A percentile compares a stretch with the other conserved stretches of the same genome.
These are phyloP conservation scores for Macropus fuliginosus DNA, from an alignment of 2,797 vertebrate genomes.

Conservation along the genomic window DNA sequence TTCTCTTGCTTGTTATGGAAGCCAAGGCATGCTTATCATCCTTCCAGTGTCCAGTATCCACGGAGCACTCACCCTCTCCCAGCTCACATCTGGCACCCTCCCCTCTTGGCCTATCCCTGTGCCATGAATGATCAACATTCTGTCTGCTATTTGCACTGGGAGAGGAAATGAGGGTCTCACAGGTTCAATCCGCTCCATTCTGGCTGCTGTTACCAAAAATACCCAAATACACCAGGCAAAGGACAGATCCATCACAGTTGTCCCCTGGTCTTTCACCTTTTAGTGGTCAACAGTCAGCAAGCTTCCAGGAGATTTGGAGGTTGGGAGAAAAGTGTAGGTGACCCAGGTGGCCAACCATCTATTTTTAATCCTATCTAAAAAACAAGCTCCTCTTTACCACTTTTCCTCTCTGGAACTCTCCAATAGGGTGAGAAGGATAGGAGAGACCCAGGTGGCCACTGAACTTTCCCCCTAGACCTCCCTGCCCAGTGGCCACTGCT, in stretches of 20 bases:
- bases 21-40: slow-evolving; percentile 72
- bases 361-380: slow-evolving; percentile 82
- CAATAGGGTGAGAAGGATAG: slow-evolving; percentile 71
- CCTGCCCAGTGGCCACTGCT: slow-evolving; percentile 77
- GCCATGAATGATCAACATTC: slow-evolving; percentile 80
- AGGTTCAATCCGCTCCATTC: slow-evolving; percentile 83
- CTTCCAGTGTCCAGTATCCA: slow-evolving; percentile 61
- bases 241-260: slow-evolving; percentile 85
- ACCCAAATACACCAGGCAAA: slow-evolving; percentile 78
- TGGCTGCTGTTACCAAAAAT: slow-evolving; percentile 84
- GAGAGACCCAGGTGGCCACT: slow-evolving; percentile 82
- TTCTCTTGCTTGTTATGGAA: slow-evolving; percentile 75
- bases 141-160: slow-evolving; percentile 84
- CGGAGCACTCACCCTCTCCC: slow-evolving; percentile 65
- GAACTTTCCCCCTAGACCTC: slow-evolving; percentile 82
- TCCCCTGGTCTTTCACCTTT: slow-evolving; percentile 83
- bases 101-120: slow-evolving; percentile 78
- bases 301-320: slow-evolving; percentile 74
- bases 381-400: slow-evolving; percentile 79
- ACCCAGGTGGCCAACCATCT: slow-evolving; percentile 68
- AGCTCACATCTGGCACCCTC: slow-evolving; percentile 77
- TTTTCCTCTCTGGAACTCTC: slow-evolving; percentile 68
- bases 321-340: slow-evolving; percentile 80
- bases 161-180: slow-evolving; percentile 79
- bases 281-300: slow-evolving; percentile 81